phyloP scores from a whole-genome alignment of 2,797 vertebrate genomes.

The Neosilurus mollespiculum region DNA sequence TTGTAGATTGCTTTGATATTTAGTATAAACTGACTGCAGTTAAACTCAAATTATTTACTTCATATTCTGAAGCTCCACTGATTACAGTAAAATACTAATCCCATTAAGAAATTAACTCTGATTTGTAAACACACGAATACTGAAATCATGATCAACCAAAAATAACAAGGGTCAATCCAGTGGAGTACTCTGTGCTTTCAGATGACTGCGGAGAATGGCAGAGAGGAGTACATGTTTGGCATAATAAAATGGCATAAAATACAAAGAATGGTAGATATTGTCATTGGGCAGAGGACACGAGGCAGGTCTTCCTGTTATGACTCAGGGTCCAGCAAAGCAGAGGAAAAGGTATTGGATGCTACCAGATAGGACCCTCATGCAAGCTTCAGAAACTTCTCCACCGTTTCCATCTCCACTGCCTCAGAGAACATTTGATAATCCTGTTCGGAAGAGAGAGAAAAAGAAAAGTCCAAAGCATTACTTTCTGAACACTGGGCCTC shows the following conservation, averaged over 20 bases:
- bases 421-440: slow-evolving; percentile 88
- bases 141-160: slow-evolving; percentile 43
- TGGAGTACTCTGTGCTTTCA: slow-evolving; percentile 57
- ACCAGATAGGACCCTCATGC: slow-evolving; percentile 69
- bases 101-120: slow-evolving; percentile 28
- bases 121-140: slow-evolving; percentile 25
- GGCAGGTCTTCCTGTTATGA: slow-evolving; percentile 44
- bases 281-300: slow-evolving; percentile 50
- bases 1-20: slow-evolving; percentile 60
- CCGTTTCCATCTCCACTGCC: slow-evolving; percentile 86
- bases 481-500: not conserved
- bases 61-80: slow-evolving; percentile 50
- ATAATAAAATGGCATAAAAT: slow-evolving; percentile 69
- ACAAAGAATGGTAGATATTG: slow-evolving; percentile 48
- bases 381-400: slow-evolving; percentile 91
- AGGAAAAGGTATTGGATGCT: slow-evolving; percentile 30
- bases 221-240: slow-evolving; percentile 69
- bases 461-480: not conserved
- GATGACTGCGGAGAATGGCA: slow-evolving; percentile 41
- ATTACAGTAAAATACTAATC: slow-evolving; percentile 53
- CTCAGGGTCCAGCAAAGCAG: slow-evolving; percentile 3
- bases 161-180: slow-evolving; percentile 42
- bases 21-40: slow-evolving; percentile 50
- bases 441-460: slow-evolving; percentile 65
- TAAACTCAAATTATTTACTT: slow-evolving; percentile 61